Evolutionary conservation across 2,888 invertebrate species (phyloP), one percentile per base, ranked within the genome.

Genomic region (Hyposoter didymator): DNA sequence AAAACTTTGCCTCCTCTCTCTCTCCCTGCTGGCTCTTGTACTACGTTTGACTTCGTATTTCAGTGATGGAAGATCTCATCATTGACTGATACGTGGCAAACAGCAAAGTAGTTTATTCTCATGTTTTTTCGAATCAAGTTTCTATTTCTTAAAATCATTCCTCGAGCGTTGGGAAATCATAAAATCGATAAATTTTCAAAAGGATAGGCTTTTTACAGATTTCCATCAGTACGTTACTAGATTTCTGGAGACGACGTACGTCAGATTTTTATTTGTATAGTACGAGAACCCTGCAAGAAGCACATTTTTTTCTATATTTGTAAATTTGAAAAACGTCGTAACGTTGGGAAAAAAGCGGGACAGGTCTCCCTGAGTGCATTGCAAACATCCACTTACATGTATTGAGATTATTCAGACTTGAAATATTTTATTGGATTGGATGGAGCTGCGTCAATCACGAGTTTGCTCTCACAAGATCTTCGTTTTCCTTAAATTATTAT

Each of bases 361-460:
- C 28, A 35, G 49, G 78, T 81, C 87, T 84, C 86, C 88, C 85
- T 88, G 87, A 89, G 87, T 88, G 87, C 88, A 88, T 90, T 85
- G 87, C 89, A 87, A 87, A 87, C 35, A 39, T 55, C 43, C 39
- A 28, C 49, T 22, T 22, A 35, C 35, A 35, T 67, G 49, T 22
- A 22, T 72, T 32, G 7, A 39, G 8, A 10, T n/a, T 66, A 39
- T 66, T 19, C 14, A 66, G 28, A 7, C 32, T 49, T 28, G 28
- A 14, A 59, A 28, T 28, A 59, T 59, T 59, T 28, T 28, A 19
- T 55, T 28, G 22, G 10, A 28, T 19, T 19, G 52, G 19, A 52
- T 19, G 19, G 7, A 19, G 35, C 5, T 52, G 2, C 52, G 8
- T 52, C 19, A 35, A 22, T 55, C 22, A 55, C 8, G 12, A 22